These are phyloP conservation scores for Neolamprologus falcicula DNA, from an alignment of 2,113 vertebrate genomes.

Conservation along the genomic window DNA sequence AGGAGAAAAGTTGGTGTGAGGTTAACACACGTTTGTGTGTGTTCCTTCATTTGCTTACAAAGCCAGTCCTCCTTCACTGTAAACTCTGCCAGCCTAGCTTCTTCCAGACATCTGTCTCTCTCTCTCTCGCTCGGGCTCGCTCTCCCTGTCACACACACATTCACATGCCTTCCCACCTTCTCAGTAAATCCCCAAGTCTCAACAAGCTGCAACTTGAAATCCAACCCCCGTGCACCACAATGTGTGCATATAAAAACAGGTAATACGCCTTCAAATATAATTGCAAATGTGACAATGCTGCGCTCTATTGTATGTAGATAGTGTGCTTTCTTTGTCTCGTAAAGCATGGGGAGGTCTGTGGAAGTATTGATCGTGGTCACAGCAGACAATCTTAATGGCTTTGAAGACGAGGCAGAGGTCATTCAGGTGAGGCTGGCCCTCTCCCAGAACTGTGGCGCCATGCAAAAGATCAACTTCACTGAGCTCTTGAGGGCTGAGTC, in stretches of 20 bases:
- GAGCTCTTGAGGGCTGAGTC: neutral
- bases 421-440: conserved; percentile 12
- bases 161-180: neutral
- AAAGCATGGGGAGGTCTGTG: neutral
- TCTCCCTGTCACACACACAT: neutral
- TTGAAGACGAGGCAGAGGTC: neutral
- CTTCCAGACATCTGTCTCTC: conserved; percentile 39
- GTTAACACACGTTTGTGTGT: conserved; percentile 38
- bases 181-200: conserved; percentile 5
- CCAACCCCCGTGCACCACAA: neutral
- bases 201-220: conserved; percentile 22
- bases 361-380: neutral
- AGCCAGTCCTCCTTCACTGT: conserved; percentile 23
- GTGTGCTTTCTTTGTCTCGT: neutral
- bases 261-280: neutral
- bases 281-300: neutral
- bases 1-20: conserved; percentile 12
- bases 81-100: conserved; percentile 23
- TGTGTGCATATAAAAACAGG: neutral
- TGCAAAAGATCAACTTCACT: neutral
- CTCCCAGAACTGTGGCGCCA: neutral
- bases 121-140: neutral
- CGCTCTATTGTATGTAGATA: neutral
- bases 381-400: neutral
- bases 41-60: conserved; percentile 37